These are phyloP conservation scores for Probaryconus sp. DNA, from an alignment of 1,140 invertebrate genomes.

Conservation along the genomic window DNA sequence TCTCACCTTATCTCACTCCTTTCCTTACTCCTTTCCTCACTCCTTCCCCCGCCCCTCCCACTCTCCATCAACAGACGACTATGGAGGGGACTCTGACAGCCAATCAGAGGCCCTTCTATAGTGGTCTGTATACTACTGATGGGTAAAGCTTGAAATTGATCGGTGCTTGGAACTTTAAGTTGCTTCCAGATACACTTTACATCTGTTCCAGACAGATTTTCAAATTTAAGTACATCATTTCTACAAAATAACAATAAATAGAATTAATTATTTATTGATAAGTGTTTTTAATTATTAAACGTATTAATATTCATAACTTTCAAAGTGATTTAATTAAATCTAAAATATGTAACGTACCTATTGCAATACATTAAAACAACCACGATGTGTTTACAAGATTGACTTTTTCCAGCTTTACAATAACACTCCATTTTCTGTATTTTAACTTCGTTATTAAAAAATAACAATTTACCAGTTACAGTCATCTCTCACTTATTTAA, in stretches of 20 bases:
- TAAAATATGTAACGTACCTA: background rate
- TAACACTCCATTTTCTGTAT: background rate
- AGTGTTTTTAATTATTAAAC: background rate
- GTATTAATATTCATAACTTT: background rate
- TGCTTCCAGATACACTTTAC: slow-evolving; percentile 26
- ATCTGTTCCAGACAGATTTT: slow-evolving; percentile 28
- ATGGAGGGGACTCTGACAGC: no score
- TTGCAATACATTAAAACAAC: background rate
- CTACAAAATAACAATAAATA: no score
- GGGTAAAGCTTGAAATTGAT: slow-evolving; percentile 19
- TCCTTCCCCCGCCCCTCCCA: no score
- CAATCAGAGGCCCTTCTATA: no score
- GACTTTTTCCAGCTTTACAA: background rate
- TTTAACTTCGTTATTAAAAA: background rate
- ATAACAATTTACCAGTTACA: background rate
- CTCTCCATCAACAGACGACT: no score
- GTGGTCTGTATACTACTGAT: no score
- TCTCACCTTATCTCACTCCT: no score
- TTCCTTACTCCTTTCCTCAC: no score
- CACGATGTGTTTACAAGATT: background rate
- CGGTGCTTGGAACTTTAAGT: slow-evolving; percentile 13
- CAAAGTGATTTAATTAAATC: no score
- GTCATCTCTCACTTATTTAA: no score
- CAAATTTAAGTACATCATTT: slow-evolving; percentile 17
- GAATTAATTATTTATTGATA: background rate